Evolutionary conservation across 2,113 vertebrate genomes (phyloP), one percentile per base, ranked within the genome.

Genomic region (Beaufortia kweichowensis): DNA sequence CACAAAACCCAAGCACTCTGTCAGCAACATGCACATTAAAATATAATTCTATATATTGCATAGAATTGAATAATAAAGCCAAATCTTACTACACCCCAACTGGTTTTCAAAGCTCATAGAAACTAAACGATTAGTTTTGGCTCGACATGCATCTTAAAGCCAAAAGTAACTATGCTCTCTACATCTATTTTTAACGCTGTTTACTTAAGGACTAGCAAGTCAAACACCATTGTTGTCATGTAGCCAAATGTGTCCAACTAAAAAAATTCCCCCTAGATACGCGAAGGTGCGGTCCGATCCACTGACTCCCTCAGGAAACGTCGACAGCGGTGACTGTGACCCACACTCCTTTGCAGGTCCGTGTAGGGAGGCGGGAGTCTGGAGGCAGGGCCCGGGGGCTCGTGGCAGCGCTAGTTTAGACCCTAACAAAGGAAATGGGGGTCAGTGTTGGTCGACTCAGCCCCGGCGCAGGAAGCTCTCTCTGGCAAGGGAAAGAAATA

Each of bases 401-500:
- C 92, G 94, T 94, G 93, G 93, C 93, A 89, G 91, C 79, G 87
- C 74, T 56, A 28, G 86, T 92, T 92, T 87, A 90, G 89, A 92
- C 91, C 90, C 87, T 88, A 92, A 91, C 89, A 85, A 92, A 94
- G 94, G 95, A 95, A 95, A 89, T 88, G 80, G 88, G 87, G 95
- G 94, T 95, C 94, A 94, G 90, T 88, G 4, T 86, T 82, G 67
- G 86, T 89, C 90, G 93, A 92, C 91, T 91, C 91, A 85, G 87
- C 89, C 91, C 89, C 86, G 79, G 89, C 86, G 87, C 93, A 93
- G 94, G 93, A 95, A 95, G 90, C 86, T 84, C 83, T 87, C 90
- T 94, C 91, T 93, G 92, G 92, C 92, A 91, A 91, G 94, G 93
- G 92, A 95, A 95, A 95, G 93, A 95, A 94, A 94, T 92, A 94